Base-by-base conservation (phyloP, 2,888 invertebrate species). In the Caenorhabditis drosophilae region DNA sequence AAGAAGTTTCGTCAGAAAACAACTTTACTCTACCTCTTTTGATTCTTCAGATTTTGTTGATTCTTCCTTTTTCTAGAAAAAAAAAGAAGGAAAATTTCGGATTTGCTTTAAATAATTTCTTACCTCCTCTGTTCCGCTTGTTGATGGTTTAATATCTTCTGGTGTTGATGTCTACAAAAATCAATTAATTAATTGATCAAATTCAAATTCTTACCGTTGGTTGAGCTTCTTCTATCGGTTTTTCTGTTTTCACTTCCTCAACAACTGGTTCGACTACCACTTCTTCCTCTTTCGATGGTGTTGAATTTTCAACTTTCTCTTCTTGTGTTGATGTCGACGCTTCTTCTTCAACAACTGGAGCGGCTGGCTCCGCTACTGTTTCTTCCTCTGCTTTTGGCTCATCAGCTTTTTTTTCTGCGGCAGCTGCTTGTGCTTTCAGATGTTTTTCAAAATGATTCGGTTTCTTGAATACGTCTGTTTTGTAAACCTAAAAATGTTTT, bases 51-150 rank as follows among this genome's bases (percentile, higher is more conserved):
- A n/a, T n/a, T n/a, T n/a, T n/a, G n/a, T n/a, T n/a, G n/a, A n/a
- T n/a, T n/a, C n/a, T n/a, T n/a, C n/a, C n/a, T n/a, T n/a, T n/a
- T n/a, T n/a, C n/a, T n/a, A n/a, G n/a, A n/a, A n/a, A n/a, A n/a
- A n/a, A n/a, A n/a, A n/a, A n/a, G n/a, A n/a, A n/a, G n/a, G n/a
- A n/a, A n/a, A n/a, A n/a, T n/a, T n/a, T n/a, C n/a, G n/a, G n/a
- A n/a, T n/a, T n/a, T n/a, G n/a, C n/a, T n/a, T n/a, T n/a, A n/a
- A n/a, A n/a, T n/a, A n/a, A n/a, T n/a, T n/a, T n/a, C n/a, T n/a
- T n/a, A n/a, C n/a, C n/a, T n/a, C 44, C 44, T 23, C 20, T 84
- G 77, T 6, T 64, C 71, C 7, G n/a, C 15, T 40, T 11, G 40
- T 40, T n/a, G n/a, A n/a, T n/a, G n/a, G n/a, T n/a, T n/a, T n/a